phyloP scores from a whole-genome alignment of 2,797 vertebrate genomes.

The Monodelphis domestica region DNA sequence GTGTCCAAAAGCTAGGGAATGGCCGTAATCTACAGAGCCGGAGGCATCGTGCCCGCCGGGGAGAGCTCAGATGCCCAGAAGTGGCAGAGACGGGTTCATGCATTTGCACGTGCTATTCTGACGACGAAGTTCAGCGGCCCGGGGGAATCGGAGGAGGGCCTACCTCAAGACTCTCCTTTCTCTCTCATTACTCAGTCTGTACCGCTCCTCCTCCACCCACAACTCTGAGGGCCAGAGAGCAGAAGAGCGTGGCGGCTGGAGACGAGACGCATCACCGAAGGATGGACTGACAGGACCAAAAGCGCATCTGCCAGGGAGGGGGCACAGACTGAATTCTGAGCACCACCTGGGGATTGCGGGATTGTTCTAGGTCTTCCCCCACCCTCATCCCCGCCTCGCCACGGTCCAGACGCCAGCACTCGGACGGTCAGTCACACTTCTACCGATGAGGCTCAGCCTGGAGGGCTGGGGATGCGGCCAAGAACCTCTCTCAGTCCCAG shows the following conservation, averaged over 20 bases:
- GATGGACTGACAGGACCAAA: background rate
- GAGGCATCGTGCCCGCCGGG: background rate
- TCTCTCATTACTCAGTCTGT: background rate
- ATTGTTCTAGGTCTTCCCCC: background rate
- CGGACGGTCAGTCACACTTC: background rate
- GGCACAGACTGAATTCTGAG: background rate
- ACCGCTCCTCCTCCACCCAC: background rate
- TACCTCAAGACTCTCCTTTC: background rate
- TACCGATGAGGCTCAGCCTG: background rate
- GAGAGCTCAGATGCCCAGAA: background rate
- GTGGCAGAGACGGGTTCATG: background rate
- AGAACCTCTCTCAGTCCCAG: background rate
- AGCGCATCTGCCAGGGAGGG: background rate
- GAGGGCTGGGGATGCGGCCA: background rate
- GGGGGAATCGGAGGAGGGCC: background rate
- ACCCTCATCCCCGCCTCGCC: background rate
- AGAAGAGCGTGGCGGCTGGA: slow-evolving; percentile 3
- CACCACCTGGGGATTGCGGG: background rate
- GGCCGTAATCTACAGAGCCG: background rate
- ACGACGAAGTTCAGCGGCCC: background rate
- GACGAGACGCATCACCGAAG: background rate
- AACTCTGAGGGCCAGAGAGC: slow-evolving; percentile 2
- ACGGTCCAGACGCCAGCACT: background rate
- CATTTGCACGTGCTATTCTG: background rate
- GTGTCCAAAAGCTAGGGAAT: background rate